phyloP scores from a whole-genome alignment of 2,888 invertebrate species.

The Matsumyia berberina region DNA sequence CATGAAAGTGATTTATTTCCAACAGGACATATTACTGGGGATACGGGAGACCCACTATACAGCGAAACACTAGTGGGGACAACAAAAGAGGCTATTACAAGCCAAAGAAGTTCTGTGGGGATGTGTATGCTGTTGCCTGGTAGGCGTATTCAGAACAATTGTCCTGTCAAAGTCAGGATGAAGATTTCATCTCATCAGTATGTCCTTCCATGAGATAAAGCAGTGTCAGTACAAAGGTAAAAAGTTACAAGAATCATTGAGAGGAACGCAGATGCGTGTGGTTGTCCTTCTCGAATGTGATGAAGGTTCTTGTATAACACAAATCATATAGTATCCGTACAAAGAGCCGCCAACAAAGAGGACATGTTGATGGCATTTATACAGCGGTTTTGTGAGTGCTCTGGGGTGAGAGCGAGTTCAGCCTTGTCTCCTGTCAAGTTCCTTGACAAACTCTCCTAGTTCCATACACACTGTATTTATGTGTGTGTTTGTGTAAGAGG shows the following conservation, averaged over 20 bases:
- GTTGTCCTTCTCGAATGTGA: conserved; percentile 42
- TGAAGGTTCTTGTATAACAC: conserved; percentile 44
- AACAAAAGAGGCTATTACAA: conserved; percentile 20
- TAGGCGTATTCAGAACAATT: conserved; percentile 33
- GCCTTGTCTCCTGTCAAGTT: conserved; percentile 40
- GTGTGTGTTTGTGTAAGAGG: neutral
- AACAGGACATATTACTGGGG: conserved; percentile 60
- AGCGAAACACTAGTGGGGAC: conserved; percentile 12
- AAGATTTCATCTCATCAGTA: conserved; percentile 56
- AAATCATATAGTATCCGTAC: conserved; percentile 53
- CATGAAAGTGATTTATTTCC: conserved; percentile 83
- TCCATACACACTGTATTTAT: neutral
- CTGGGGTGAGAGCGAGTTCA: neutral
- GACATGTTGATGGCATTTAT: conserved; percentile 57
- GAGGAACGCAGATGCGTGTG: conserved; percentile 34
- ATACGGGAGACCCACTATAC: conserved; percentile 25
- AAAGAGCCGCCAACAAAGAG: conserved; percentile 54
- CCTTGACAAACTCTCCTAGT: conserved; percentile 25
- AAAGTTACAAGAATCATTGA: conserved; percentile 50
- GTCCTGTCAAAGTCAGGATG: conserved; percentile 64
- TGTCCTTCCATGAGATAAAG: conserved; percentile 26
- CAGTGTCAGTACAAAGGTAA: conserved; percentile 46
- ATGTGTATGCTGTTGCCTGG: neutral
- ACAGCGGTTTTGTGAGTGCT: conserved; percentile 19
- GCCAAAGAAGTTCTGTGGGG: conserved; percentile 16